Conservation (phyloP, 2,888 invertebrate species). For the Clitarchus hookeri region DNA sequence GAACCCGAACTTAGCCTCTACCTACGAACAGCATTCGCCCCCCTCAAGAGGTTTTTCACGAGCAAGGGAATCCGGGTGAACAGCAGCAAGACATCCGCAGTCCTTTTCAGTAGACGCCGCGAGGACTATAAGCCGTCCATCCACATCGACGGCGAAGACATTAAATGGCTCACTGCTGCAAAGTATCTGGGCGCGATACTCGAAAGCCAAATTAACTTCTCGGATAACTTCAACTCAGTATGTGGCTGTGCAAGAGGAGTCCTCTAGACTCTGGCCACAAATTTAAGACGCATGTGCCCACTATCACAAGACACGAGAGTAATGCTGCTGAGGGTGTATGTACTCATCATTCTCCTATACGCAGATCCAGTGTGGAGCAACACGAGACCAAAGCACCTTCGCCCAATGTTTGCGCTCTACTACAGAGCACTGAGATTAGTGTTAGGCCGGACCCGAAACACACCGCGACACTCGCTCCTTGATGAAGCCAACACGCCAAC, state of each 20-base stretch:
- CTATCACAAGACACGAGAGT: neutral
- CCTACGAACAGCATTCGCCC: neutral
- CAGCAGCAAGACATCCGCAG: neutral
- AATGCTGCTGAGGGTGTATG: neutral
- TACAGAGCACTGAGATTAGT: neutral
- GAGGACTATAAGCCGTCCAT: neutral
- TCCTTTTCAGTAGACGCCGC: neutral
- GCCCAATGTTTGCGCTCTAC: neutral
- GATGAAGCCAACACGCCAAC: neutral
- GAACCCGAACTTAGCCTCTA: neutral
- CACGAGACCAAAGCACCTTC: neutral
- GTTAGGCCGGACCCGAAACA: neutral
- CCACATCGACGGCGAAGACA: neutral
- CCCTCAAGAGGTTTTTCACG: neutral
- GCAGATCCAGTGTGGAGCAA: neutral
- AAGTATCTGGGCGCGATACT: neutral
- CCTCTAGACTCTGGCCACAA: neutral
- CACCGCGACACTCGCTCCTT: neutral
- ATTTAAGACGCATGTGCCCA: neutral
- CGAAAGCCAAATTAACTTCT: neutral
- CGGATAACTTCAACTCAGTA: neutral
- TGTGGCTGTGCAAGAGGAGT: neutral
- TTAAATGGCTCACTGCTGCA: neutral
- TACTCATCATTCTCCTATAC: neutral
- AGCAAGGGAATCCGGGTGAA: neutral